Conservation (phyloP, 2,113 vertebrate genomes). For the Chinchilla lanigera region DNA sequence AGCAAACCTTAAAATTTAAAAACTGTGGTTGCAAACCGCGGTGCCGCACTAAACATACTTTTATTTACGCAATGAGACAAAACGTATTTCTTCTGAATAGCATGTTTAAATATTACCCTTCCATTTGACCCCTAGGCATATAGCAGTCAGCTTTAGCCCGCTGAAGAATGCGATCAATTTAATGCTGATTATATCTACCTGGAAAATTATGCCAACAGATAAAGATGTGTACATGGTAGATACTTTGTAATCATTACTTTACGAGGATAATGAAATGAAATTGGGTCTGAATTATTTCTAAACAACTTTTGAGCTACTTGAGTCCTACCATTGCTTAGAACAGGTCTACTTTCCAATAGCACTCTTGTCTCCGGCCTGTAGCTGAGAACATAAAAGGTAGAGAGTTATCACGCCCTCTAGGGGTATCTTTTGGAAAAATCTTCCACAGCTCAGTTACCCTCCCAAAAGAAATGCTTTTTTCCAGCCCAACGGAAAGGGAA, state of each 20-base stretch:
- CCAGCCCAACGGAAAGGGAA: not conserved
- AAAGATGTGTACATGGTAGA: not conserved
- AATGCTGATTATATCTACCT: not conserved
- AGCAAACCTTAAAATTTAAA: not conserved
- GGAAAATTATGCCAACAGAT: not conserved
- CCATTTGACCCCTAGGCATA: not conserved
- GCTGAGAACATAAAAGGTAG: slow-evolving; percentile 34
- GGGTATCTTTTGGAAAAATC: slow-evolving; percentile 58
- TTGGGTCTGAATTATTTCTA: not conserved
- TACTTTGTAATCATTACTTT: not conserved
- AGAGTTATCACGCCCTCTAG: slow-evolving; percentile 76
- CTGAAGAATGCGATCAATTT: not conserved
- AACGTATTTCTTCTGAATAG: not conserved
- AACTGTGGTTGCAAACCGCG: not conserved
- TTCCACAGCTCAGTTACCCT: not conserved
- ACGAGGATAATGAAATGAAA: not conserved
- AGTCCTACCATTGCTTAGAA: not conserved
- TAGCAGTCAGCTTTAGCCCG: not conserved
- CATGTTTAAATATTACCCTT: not conserved
- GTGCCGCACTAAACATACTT: not conserved
- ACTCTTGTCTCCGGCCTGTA: fast-evolving
- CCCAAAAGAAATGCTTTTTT: not conserved
- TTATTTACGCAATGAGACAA: not conserved
- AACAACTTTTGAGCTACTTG: not conserved
- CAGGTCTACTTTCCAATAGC: not conserved